Conservation (phyloP, 2,888 invertebrate genomes). For the Lasiommata megera region DNA sequence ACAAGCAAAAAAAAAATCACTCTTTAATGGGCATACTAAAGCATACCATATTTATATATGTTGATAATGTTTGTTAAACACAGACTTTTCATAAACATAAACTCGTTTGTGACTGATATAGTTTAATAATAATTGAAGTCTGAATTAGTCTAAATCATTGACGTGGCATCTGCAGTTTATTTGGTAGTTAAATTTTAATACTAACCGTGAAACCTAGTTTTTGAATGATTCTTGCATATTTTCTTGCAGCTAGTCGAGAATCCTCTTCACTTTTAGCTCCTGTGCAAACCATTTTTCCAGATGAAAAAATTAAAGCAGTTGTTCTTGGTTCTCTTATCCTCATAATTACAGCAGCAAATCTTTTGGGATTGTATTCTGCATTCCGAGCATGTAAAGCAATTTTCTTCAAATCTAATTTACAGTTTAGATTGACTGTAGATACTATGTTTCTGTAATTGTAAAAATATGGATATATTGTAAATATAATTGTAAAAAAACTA, state of each 20-base stretch:
- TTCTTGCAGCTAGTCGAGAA: slow-evolving; percentile 88
- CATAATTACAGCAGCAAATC: slow-evolving; percentile 99
- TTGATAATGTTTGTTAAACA: no score
- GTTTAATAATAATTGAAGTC: no score
- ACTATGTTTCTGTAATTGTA: slow-evolving; percentile 93
- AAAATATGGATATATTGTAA: no score
- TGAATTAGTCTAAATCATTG: no score
- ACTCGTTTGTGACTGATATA: no score
- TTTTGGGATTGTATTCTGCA: slow-evolving; percentile 99
- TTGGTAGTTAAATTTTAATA: slow-evolving; percentile 26
- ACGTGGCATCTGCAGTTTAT: no score
- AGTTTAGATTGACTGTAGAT: slow-evolving; percentile 97
- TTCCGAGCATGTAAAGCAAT: slow-evolving; percentile 98
- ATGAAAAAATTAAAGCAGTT: slow-evolving; percentile 88
- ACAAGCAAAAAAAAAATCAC: no score
- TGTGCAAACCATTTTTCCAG: slow-evolving; percentile 93
- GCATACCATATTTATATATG: no score
- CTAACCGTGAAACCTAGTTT: slow-evolving; percentile 89
- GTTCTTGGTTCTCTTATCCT: slow-evolving; percentile 93
- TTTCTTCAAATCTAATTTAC: slow-evolving; percentile 97
- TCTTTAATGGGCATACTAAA: no score
- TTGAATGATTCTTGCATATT: slow-evolving; percentile 92
- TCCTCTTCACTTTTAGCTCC: slow-evolving; percentile 92
- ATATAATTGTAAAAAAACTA: no score
- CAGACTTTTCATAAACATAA: no score